Evolutionary conservation across 1,140 invertebrate genomes (phyloP), one percentile per base, ranked within the genome.

Genomic region (Lepidurus couesii): DNA sequence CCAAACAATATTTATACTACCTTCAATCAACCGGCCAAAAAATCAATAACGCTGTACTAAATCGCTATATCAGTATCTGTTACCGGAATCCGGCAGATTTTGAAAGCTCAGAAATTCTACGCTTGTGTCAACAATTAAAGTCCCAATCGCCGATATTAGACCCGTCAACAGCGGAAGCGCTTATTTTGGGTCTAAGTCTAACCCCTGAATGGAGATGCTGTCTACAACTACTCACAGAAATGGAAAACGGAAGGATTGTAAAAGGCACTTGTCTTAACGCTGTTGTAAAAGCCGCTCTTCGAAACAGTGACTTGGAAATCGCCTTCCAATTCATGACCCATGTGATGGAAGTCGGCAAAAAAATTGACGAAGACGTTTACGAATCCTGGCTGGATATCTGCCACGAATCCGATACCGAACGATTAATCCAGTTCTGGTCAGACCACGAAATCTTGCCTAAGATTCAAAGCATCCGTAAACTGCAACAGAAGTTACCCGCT

Each of bases 181-280:
- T 90, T 16, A 86, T 92, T 73, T 81, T 83, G 76, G 90, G 87
- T 1, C 82, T 93, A 4, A 89, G 89, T 80, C 81, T 88, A 45
- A 91, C 92, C 13, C 82, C 84, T 78, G 82, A 88, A 77, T 92
- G 91, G 90, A 85, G 87, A 81, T 86, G 90, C 79, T 86, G 87
- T 77, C 73, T 89, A 1, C 84, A 88, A 80, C 81, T 92, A 43
- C 85, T 92, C 10, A 84, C 90, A 75, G 88, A 88, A 81, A 85
- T 90, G 78, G 85, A 88, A 82, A 47, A 88, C 73, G 86, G 84
- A 34, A 76, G 81, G 44, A 82, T 11, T 10, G 85, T 86, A 1
- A 82, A 80, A 80, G 81, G 83, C 34, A 78, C 77, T 8, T 81
- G 84, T 3, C 89, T 88, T 80, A 88, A 84, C 82, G 82, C 80